Evolutionary conservation across 2,888 invertebrate species (phyloP).

Genomic region (Cerceris ruficornis): DNA sequence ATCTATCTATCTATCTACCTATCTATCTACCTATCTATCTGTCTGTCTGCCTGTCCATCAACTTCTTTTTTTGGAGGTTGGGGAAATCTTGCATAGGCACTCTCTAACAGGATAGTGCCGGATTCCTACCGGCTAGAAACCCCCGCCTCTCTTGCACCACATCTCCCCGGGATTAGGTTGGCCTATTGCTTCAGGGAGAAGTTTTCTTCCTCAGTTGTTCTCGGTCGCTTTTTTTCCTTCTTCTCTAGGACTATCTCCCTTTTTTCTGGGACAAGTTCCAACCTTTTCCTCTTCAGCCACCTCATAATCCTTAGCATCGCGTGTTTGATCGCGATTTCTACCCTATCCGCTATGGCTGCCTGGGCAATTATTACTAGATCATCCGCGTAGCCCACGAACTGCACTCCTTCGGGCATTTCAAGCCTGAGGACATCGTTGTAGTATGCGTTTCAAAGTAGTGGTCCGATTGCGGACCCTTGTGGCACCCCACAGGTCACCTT

Average conservation of each 20-base stretch:
- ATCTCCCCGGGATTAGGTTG: too few relatives aligned
- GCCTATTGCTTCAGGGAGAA: too few relatives aligned
- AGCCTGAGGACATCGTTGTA: background rate
- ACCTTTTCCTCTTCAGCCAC: background rate
- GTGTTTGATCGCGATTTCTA: background rate
- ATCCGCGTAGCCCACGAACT: slow-evolving; percentile 4
- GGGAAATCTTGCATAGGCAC: too few relatives aligned
- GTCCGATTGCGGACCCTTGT: slow-evolving; percentile 5
- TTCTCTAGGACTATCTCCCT: background rate
- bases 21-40: too few relatives aligned
- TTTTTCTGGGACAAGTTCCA: slow-evolving; percentile 1
- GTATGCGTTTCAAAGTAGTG: background rate
- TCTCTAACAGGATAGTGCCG: too few relatives aligned
- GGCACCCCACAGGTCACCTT: slow-evolving; percentile 3
- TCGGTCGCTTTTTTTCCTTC: too few relatives aligned
- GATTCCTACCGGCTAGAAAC: too few relatives aligned
- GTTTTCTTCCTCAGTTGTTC: too few relatives aligned
- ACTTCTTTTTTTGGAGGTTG: too few relatives aligned
- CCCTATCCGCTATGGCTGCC: background rate
- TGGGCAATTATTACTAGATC: background rate
- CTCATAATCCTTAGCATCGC: background rate
- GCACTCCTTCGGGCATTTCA: slow-evolving; percentile 7
- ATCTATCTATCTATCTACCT: too few relatives aligned
- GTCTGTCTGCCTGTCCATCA: too few relatives aligned
- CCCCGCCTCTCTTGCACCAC: too few relatives aligned